phyloP scores from a whole-genome alignment of 1,140 invertebrate species.

The Thaumatotibia leucotreta region DNA sequence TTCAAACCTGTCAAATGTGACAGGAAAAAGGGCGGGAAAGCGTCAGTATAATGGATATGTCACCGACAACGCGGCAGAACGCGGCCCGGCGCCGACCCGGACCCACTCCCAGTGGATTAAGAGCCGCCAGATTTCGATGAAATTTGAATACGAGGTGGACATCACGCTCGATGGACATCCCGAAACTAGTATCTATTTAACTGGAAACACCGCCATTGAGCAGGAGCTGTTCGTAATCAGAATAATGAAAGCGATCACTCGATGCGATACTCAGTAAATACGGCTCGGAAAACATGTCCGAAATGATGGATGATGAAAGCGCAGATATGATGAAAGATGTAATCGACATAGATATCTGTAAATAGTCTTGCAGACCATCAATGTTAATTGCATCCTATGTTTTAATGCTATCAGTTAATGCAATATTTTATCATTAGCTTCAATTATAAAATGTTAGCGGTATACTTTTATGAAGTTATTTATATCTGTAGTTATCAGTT shows the following conservation, averaged over 20 bases:
- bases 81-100: slow-evolving; percentile 50
- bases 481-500: slow-evolving; percentile 72
- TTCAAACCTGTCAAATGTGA: slow-evolving; percentile 73
- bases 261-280: slow-evolving; percentile 65
- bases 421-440: neutral
- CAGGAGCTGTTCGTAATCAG: slow-evolving; percentile 47
- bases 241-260: slow-evolving; percentile 64
- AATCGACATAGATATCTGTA: slow-evolving; percentile 47
- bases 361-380: slow-evolving; percentile 29
- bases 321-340: slow-evolving; percentile 64
- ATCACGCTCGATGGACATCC: neutral
- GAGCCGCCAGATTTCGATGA: slow-evolving; percentile 39
- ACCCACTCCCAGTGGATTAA: slow-evolving; percentile 53
- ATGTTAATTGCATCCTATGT: neutral
- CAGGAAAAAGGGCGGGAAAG: slow-evolving; percentile 71
- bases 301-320: slow-evolving; percentile 70
- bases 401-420: neutral
- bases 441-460: neutral
- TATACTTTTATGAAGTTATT: slow-evolving; percentile 11
- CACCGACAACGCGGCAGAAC: slow-evolving; percentile 57
- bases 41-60: slow-evolving; percentile 73
- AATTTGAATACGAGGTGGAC: slow-evolving; percentile 23
- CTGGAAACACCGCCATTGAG: slow-evolving; percentile 18
- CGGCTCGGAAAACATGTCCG: slow-evolving; percentile 65
- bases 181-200: slow-evolving; percentile 18